phyloP scores from a whole-genome alignment of 2,113 vertebrate species.

The Pygathrix nemaeus region DNA sequence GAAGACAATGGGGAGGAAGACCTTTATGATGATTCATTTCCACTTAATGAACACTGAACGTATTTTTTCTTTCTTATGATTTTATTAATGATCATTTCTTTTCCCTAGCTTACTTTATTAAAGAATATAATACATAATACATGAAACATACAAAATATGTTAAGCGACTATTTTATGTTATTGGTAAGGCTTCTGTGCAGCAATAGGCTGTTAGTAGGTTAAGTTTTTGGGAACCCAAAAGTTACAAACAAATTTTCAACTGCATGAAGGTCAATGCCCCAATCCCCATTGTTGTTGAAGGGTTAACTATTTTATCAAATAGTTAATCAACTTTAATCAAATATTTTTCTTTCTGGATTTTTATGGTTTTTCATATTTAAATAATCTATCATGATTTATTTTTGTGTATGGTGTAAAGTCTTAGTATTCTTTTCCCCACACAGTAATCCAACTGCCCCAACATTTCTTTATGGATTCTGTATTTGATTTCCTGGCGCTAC shows the following conservation, averaged over 20 bases:
- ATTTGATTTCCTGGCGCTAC: constrained; percentile 27
- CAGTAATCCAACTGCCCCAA: not conserved
- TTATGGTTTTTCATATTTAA: constrained; percentile 26
- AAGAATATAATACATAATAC: not conserved
- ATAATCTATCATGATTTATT: constrained; percentile 9
- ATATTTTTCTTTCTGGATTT: constrained; percentile 29
- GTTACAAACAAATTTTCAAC: not conserved
- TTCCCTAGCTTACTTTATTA: not conserved
- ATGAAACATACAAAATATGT: not conserved
- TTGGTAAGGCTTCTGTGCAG: not conserved
- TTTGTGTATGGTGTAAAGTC: not conserved
- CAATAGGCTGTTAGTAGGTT: not conserved
- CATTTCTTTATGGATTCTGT: constrained; percentile 4
- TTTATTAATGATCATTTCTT: not conserved
- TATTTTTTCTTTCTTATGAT: not conserved
- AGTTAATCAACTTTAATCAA: not conserved
- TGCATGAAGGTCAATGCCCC: not conserved
- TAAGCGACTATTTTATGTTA: not conserved
- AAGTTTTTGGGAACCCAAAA: not conserved
- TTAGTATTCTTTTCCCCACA: not conserved
- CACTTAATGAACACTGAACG: not conserved
- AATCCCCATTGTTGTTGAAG: not conserved
- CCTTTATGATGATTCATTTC: not conserved
- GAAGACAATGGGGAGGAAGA: not conserved
- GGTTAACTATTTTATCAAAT: not conserved